Evolutionary conservation across 2,888 invertebrate species (phyloP).

Genomic region (Alcis repandata): DNA sequence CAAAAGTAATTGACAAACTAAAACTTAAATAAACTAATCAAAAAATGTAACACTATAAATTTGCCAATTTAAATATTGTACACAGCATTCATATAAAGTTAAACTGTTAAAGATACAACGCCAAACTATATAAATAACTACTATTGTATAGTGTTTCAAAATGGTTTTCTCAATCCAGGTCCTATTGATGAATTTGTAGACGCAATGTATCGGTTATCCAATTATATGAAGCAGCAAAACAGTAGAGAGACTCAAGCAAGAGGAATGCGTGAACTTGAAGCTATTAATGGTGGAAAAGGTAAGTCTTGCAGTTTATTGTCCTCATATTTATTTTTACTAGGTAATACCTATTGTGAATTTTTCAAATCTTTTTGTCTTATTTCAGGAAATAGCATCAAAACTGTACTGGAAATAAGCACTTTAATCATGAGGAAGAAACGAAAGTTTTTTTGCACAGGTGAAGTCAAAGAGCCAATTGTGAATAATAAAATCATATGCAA

Average conservation of each 20-base stretch:
- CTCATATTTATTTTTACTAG: background rate
- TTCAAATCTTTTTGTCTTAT: constrained; percentile 2
- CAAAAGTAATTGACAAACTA: too few species aligned
- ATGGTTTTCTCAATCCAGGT: constrained; percentile 54
- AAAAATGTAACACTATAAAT: too few species aligned
- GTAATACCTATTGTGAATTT: background rate
- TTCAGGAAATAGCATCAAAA: constrained; percentile 80
- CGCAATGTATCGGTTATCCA: constrained; percentile 75
- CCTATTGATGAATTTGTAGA: constrained; percentile 81
- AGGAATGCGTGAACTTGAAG: constrained; percentile 81
- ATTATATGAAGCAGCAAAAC: constrained; percentile 80
- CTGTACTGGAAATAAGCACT: constrained; percentile 79
- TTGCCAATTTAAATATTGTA: too few species aligned
- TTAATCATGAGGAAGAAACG: constrained; percentile 81
- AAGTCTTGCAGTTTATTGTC: constrained; percentile 6
- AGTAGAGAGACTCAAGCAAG: constrained; percentile 78
- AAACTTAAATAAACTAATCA: too few species aligned
- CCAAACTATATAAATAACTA: too few species aligned
- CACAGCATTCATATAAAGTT: too few species aligned
- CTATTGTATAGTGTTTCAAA: background rate
- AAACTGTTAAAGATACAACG: too few species aligned
- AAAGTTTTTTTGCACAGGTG: constrained; percentile 82
- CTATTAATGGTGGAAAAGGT: constrained; percentile 82
- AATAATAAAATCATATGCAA: constrained; percentile 83
- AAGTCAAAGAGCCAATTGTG: constrained; percentile 83